Percentiles rank a stretch among this genome's conserved stretches.
phyloP scores from a whole-genome alignment of 1,140 invertebrate genomes.

The Saccostrea cuccullata region DNA sequence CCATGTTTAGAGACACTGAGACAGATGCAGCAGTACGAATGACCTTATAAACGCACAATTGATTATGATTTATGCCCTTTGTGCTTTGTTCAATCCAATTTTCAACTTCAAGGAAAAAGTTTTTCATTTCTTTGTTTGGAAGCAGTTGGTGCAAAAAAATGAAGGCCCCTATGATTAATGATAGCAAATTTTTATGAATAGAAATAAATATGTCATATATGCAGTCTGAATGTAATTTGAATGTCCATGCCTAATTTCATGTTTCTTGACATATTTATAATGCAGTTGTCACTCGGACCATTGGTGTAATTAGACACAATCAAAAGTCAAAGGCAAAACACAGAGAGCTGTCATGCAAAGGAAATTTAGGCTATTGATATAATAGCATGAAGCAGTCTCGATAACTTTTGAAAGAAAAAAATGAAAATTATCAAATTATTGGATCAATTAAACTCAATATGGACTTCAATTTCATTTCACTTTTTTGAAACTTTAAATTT shows the following conservation, averaged over 20 bases:
- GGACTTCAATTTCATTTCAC: constrained; percentile 9
- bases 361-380: constrained; percentile 22
- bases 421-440: not conserved
- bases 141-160: constrained; percentile 1
- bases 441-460: not conserved
- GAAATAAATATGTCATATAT: constrained; percentile 34
- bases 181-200: not conserved
- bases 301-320: constrained; percentile 15
- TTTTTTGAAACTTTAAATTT: not conserved
- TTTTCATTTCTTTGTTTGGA: not conserved
- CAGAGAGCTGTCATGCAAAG: not conserved
- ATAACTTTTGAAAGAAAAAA: not conserved
- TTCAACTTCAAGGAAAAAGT: constrained; percentile 3
- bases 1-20: constrained; percentile 1
- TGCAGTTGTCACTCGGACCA: not conserved
- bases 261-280: constrained; percentile 19
- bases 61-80: constrained; percentile 31
- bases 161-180: constrained; percentile 16
- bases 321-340: not conserved
- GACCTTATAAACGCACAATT: constrained; percentile 8
- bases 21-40: constrained; percentile 5
- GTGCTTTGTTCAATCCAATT: constrained; percentile 28
- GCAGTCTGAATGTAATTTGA: not conserved
- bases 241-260: constrained; percentile 9
- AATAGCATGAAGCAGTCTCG: not conserved